Evolutionary conservation across 2,797 vertebrate species (phyloP), one percentile per base, ranked within the genome.

Genomic region (Hippoglossus hippoglossus): DNA sequence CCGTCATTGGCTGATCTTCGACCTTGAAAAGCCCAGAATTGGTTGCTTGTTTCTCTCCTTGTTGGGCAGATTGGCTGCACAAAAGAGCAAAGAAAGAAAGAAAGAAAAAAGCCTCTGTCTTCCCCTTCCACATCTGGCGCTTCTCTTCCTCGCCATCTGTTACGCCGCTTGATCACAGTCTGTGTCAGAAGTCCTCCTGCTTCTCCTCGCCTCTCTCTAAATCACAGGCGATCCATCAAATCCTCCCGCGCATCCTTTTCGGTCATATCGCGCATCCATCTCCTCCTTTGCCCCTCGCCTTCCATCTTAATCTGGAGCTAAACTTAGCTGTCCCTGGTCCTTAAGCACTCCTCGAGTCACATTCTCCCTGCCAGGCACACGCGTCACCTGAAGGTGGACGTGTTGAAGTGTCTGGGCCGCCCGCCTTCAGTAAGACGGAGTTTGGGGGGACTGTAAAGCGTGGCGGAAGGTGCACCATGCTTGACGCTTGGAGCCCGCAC

Each of bases 211-310:
- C 74, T 67, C 75, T 64, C 24, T 68, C 57, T 65, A 75, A 85
- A 87, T 79, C 80, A 67, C 60, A 77, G 54, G 47, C 65, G 59
- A 79, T 71, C 81, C 73, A 76, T 84, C 77, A 80, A 62, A 74
- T 58, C 47, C 58, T 78, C 68, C 19, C 10, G 65, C 28, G 77
- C 57, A 67, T 80, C 63, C 39, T 69, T 75, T 76, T 65, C 39
- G 50, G 41, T 68, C 60, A 41, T 46, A 54, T 66, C 58, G 25
- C 67, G 39, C 60, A 63, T 76, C 71, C 50, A 25, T 75, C 76
- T 73, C 44, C 68, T 78, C 25, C n/a, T 54, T 9, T 10, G 3
- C 11, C 18, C 53, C 13, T 58, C n/a, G 26, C n/a, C 55, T 34
- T 81, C 44, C n/a, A 36, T 81, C 59, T 61, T 70, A 51, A 74